Base-by-base conservation (phyloP, 1,140 invertebrate genomes). In the Drosophila miranda region DNA sequence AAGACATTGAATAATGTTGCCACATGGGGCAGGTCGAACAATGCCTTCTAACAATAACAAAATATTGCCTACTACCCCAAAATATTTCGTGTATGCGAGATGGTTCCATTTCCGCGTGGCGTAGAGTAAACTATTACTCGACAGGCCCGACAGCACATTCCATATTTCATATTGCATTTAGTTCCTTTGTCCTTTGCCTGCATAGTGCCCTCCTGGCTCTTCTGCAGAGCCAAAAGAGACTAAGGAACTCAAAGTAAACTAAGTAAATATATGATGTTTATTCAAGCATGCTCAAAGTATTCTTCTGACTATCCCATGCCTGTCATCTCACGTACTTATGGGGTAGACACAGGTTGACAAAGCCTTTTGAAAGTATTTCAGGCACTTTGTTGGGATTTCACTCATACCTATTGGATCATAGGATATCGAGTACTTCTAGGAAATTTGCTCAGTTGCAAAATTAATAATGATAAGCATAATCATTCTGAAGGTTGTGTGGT, bases 121-220 rank as follows among this genome's bases (percentile, higher is more conserved):
- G 48, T 53, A 61, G 50, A 50, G 52, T 58, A 76, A 76, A 70
- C 73, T 63, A 76, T 76, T 58, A 55, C 50, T 56, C 45, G 64
- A 76, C 63, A 63, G 63, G 58, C 57, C 54, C 43, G 45, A 54
- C 38, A 61, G 43, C 46, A 50, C 19, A 63, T 57, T 73, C 50
- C 38, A 48, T 21, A 34, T 14, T 68, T 16, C 30, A 66, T 68
- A 53, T 48, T 23, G 50, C 21, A 21, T 42, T 42, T 51, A 13
- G 23, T 19, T 64, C 71, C 46, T 30, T 66, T 64, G 28, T 48
- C 30, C 30, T 45, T 50, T 49, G 44, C 8, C 46, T 51, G 44
- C 53, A 48, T 55, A 23, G 46, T 62, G 23, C 45, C 55, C 30
- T 57, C 30, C 60, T 48, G 43, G 11, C 46, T 19, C 19, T 19